Evolutionary conservation across 2,888 invertebrate species (phyloP), one percentile per base, ranked within the genome.

Genomic region (Drosophila mulleri): DNA sequence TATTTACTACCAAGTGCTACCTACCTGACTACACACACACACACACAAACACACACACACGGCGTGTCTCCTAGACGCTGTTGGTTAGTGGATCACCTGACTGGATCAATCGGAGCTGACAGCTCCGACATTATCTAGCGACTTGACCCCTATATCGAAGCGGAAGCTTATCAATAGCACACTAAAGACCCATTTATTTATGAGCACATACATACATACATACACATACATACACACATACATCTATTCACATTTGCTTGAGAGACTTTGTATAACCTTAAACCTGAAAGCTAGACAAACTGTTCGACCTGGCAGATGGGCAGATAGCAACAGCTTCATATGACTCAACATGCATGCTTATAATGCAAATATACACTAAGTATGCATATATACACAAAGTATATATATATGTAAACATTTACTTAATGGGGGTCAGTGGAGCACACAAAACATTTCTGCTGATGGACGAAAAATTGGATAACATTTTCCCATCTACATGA

Each of bases 1-100:
- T 73, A 72, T 75, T 73, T 72, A 70, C 81, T 67, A 64, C 67
- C 60, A 56, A 66, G 37, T 62, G 75, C 72, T 67, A 64, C 67
- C 71, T 60, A 35, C 45, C 59, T 48, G 54, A 37, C 47, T 35
- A 52, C 20, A 57, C 35, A 56, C 52, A 44, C 14, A 42, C 29
- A 54, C 53, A 37, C 48, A 39, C 48, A 39, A 37, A 26, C 26
- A 57, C 11, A 41, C 18, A 11, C 8, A 39, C 39, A 48, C 16
- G 6, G 14, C 37, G 5, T 12, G 29, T 32, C 32, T 41, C 12
- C 42, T 67, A 14, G 41, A 26, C 32, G 18, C 26, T 37, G 53
- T 68, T 59, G 53, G 41, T 39, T 60, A 47, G 67, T 47, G 56
- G 61, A 48, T 62, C 68, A 69, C 61, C 68, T 69, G 69, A 61